Evolutionary conservation across 2,113 vertebrate species (phyloP).

Genomic region (Acrocephalus kingi): DNA sequence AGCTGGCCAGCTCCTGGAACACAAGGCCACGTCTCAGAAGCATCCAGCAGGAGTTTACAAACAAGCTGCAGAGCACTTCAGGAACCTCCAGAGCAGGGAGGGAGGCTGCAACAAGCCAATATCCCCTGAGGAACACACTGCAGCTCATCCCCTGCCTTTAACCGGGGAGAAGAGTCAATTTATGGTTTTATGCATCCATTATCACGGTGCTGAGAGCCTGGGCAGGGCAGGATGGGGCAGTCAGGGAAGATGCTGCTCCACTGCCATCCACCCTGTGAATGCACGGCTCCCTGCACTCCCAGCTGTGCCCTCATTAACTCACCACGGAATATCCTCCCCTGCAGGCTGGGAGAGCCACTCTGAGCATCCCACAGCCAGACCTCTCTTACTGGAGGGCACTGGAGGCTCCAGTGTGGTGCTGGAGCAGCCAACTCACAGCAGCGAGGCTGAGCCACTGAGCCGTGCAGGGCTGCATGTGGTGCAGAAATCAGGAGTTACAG

Average conservation of each 20-base stretch:
- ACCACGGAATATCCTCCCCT: not conserved
- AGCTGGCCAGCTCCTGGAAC: slow-evolving; percentile 7
- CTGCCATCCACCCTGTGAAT: not conserved
- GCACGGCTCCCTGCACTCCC: not conserved
- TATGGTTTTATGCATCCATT: not conserved
- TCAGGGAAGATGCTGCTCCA: not conserved
- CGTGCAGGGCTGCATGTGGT: not conserved
- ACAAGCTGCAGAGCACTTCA: not conserved
- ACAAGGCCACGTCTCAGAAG: not conserved
- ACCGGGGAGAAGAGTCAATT: not conserved
- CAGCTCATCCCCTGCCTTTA: not conserved
- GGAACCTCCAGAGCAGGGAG: not conserved
- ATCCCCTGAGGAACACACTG: not conserved
- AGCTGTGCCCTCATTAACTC: not conserved
- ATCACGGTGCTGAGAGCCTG: rapidly evolving
- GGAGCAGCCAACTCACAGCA: not conserved
- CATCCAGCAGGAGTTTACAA: not conserved
- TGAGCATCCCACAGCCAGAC: not conserved
- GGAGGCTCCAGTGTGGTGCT: not conserved
- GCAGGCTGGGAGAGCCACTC: not conserved
- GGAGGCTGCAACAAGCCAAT: not conserved
- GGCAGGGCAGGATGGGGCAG: not conserved
- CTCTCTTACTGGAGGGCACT: not conserved
- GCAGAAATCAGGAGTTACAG: not conserved
- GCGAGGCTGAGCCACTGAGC: not conserved